Base-by-base conservation (phyloP, 2,113 vertebrate genomes). In the Esox niger region DNA sequence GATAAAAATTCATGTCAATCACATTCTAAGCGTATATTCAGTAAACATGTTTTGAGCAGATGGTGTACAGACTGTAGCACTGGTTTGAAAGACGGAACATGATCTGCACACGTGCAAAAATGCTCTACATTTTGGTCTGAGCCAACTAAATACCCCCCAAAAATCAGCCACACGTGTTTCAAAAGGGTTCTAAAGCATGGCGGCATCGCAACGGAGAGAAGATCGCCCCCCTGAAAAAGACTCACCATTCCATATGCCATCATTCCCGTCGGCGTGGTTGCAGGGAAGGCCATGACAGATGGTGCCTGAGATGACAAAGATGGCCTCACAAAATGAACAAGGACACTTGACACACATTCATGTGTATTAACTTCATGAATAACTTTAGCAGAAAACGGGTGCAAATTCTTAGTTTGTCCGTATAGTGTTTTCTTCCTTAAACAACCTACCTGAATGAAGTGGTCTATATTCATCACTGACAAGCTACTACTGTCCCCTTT, bases 241-340 rank as follows among this genome's bases (percentile, higher is more conserved):
- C 95, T 94, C 82, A 98, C 96, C 89, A 98, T 93, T 76, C 90
- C 88, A 25, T 95, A 98, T 89, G 93, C 93, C 92, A 96, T 93
- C 92, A 97, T 95, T 81, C 95, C 95, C 1, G 95, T 96, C 4
- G 96, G 95, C 26, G 96, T 97, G 38, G 95, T 98, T 81, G 95
- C 94, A 81, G 96, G 95, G 84, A 95, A 98, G 21, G 95, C 94
- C 95, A 98, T 94, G 73, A 98, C 91, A 30, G 96, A 95, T 6
- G 95, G 95, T 35, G 95, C 94, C 96, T 98, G 81, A 78, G 27
- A 78, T 25, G 62, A 89, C 74, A 66, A 72, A 75, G 54, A 63
- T 59, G 49, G 82, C n/a, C n/a, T 54, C 60, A 32, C 33, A 66
- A 32, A 58, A n/a, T 47, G 21, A 82, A 69, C 38, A 30, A 79